A percentile compares a stretch with the other conserved stretches of the same genome.
phyloP scores from a whole-genome alignment of 1,140 invertebrate species.

The Cataglyphis hispanica region DNA sequence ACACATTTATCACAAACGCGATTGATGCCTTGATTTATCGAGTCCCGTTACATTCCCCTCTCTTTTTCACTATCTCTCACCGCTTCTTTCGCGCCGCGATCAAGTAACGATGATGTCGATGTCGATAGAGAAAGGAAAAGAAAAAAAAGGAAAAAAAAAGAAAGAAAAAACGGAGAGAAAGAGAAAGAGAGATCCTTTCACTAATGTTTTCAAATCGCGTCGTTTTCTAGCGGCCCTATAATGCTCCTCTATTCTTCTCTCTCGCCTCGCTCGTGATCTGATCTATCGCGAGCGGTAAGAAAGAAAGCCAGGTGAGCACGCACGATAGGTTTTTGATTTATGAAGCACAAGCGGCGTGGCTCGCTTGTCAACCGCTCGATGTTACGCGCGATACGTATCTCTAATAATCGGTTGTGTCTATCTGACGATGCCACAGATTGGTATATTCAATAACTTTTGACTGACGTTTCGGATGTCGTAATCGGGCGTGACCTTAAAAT shows the following conservation, averaged over 20 bases:
- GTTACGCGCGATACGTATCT: conserved; percentile 54
- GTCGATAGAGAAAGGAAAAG: conserved; percentile 25
- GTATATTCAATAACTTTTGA: conserved; percentile 59
- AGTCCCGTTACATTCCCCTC: conserved; percentile 22
- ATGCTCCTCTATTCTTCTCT: conserved; percentile 51
- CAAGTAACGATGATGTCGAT: conserved; percentile 13
- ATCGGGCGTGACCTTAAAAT: conserved; percentile 51
- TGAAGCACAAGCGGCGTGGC: conserved; percentile 1
- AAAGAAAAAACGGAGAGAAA: no score
- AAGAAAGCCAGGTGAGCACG: conserved; percentile 15
- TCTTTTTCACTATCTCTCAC: conserved; percentile 10
- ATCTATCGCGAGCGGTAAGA: conserved; percentile 30
- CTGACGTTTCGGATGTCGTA: conserved; percentile 36
- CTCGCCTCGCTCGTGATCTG: conserved; percentile 20
- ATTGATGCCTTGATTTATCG: conserved; percentile 60
- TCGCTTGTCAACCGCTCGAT: conserved; percentile 45
- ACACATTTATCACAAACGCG: conserved; percentile 62
- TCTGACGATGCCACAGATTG: conserved; percentile 35
- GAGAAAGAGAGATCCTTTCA: conserved; percentile 54
- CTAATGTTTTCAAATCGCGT: conserved; percentile 64
- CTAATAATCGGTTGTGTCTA: conserved; percentile 59
- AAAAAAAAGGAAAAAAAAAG: no score
- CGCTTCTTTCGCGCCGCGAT: conserved; percentile 7
- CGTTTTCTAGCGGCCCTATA: conserved; percentile 38
- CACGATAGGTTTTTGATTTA: conserved; percentile 54